Evolutionary conservation across 2,888 invertebrate genomes (phyloP), one percentile per base, ranked within the genome.

Genomic region (Oxystoma pomonae): DNA sequence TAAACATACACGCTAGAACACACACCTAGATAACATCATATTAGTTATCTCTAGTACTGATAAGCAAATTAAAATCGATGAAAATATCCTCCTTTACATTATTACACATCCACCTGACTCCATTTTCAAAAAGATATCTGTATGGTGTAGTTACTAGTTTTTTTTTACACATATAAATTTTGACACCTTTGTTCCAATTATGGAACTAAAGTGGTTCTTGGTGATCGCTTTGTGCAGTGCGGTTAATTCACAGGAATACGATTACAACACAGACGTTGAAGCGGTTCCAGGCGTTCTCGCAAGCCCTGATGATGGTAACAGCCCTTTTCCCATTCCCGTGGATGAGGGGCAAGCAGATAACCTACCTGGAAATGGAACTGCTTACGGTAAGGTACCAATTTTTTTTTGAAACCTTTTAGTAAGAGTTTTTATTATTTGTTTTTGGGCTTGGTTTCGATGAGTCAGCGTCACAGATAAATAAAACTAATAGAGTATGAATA

Each of bases 261-360:
- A 67, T 55, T 19, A 55, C 19, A 57, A 63, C 35, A 59, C 58
- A 50, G 69, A 70, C 57, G 67, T 67, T 3, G 68, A 69, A 64
- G 57, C 61, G 18, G 65, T 62, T 17, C 68, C 67, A 5, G 68
- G 64, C 7, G 59, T 62, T 9, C 17, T 51, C 18, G 58, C 51
- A 21, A 63, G 59, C 51, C 55, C 57, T n/a, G 61, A 56, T 1
- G 56, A n/a, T 52, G 60, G 62, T 52, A 20, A 22, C 3, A 55
- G 51, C 55, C 65, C 65, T 9, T 49, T 62, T 16, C 65, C 68
- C 16, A 58, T 66, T 16, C 66, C 66, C n/a, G 66, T 64, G 1
- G 66, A 66, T 35, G 60, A 55, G n/a, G 58, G 19, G 20, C 59
- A 58, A 18, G 57, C 18, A 20, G 50, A 7, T 20, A 63, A 53